A percentile compares a stretch with the other conserved stretches of the same genome.
These are phyloP conservation scores for Gyps fulvus DNA, from an alignment of 2,113 vertebrate species.

Conservation along the genomic window DNA sequence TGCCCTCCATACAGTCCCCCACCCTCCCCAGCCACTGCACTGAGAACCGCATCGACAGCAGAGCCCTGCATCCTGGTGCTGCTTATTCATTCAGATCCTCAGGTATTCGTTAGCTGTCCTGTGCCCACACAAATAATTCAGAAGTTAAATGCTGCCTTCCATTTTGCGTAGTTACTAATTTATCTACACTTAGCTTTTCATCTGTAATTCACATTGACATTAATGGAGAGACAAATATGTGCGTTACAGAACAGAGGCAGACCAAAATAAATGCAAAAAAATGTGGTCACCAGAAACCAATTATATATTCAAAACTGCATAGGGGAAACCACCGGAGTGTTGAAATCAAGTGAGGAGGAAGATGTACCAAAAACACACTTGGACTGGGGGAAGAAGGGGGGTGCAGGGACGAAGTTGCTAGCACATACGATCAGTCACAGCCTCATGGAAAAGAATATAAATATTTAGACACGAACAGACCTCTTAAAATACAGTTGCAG, in stretches of 20 bases:
- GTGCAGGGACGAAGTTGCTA: not conserved
- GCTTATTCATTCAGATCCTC: not conserved
- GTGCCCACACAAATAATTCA: constrained; percentile 38
- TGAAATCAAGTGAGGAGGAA: constrained; percentile 25
- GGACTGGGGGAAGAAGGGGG: not conserved
- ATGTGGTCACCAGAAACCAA: constrained; percentile 47
- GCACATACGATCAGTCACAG: constrained; percentile 30
- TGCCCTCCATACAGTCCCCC: not conserved
- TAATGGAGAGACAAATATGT: constrained; percentile 51
- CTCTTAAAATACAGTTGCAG: constrained; percentile 67
- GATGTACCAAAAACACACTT: constrained; percentile 10
- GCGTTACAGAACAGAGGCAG: constrained; percentile 23
- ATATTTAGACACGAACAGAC: constrained; percentile 58
- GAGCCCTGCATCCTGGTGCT: not conserved
- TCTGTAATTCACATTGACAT: constrained; percentile 46
- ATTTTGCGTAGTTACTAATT: constrained; percentile 7
- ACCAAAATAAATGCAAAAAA: constrained; percentile 47
- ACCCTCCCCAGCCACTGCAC: not conserved
- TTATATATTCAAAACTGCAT: constrained; percentile 7
- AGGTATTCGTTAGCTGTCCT: constrained; percentile 25
- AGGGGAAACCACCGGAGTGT: not conserved
- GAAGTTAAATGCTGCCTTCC: constrained; percentile 13
- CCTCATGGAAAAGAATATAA: constrained; percentile 44
- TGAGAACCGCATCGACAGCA: rapidly evolving
- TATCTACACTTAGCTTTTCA: constrained; percentile 27